Evolutionary conservation across 2,797 vertebrate genomes (phyloP).

Genomic region (Microchirus variegatus): DNA sequence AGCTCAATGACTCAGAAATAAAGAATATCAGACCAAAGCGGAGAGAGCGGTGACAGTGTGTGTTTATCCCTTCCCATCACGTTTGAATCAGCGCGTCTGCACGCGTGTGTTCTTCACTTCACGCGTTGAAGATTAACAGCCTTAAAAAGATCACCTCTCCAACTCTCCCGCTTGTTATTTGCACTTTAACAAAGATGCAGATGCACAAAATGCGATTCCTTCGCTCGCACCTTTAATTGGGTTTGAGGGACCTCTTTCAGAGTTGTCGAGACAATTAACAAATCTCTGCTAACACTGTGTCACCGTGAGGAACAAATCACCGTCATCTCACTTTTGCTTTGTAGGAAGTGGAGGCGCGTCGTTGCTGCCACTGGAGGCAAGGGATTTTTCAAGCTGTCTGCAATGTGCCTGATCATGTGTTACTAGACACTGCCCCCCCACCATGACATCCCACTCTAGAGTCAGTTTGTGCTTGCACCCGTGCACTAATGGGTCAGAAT

Average conservation of each 20-base stretch:
- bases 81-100: conserved; percentile 42
- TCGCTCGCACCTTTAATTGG: conserved; percentile 43
- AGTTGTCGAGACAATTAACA: conserved; percentile 48
- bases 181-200: conserved; percentile 16
- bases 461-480: conserved; percentile 50
- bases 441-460: conserved; percentile 46
- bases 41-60: conserved; percentile 26
- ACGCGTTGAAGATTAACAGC: conserved; percentile 40
- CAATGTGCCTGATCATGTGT: conserved; percentile 54
- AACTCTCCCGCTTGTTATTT: conserved; percentile 17
- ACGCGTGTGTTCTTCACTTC: conserved; percentile 21
- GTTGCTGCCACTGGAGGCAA: conserved; percentile 18
- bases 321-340: too few species aligned
- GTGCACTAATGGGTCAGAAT: conserved; percentile 39
- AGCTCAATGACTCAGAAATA: conserved; percentile 70
- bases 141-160: conserved; percentile 46
- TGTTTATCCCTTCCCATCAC: conserved; percentile 58
- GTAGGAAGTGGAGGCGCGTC: conserved; percentile 2
- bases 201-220: conserved; percentile 26
- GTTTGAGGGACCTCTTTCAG: conserved; percentile 20
- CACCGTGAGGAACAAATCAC: not conserved
- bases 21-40: conserved; percentile 49
- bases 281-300: conserved; percentile 14
- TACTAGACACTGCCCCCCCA: conserved; percentile 41
- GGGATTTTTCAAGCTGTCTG: conserved; percentile 33